Percentiles rank a stretch among this genome's conserved stretches.
phyloP scores from a whole-genome alignment of 37 sponge, comb jelly and placozoan genomes.

The Eunapius fragilis region DNA sequence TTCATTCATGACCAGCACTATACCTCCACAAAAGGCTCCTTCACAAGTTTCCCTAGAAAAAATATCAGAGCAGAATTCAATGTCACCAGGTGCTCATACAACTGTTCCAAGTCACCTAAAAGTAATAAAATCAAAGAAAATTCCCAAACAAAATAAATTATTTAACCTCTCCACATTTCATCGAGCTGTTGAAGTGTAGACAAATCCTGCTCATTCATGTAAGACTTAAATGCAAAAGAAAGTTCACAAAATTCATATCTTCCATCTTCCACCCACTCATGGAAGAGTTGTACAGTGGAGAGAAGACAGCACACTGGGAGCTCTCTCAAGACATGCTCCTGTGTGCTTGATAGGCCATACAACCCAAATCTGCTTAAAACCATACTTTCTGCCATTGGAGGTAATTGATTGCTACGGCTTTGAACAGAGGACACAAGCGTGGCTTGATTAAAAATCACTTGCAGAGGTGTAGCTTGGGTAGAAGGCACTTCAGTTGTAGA shows the following conservation, averaged over 20 bases:
- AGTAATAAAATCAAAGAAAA: neutral
- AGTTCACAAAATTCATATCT: slow-evolving; percentile 67
- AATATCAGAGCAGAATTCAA: neutral
- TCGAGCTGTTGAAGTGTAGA: slow-evolving; percentile 17
- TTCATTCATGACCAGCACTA: too few relatives aligned
- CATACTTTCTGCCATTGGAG: neutral
- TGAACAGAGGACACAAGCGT: neutral
- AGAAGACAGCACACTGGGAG: slow-evolving; percentile 27
- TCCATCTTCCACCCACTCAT: slow-evolving; percentile 69
- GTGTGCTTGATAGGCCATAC: slow-evolving; percentile 3
- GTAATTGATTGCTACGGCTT: neutral
- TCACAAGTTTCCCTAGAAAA: neutral
- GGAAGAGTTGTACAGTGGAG: slow-evolving; percentile 43
- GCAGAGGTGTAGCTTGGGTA: neutral
- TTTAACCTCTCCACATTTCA: neutral
- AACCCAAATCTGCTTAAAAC: slow-evolving; percentile 45
- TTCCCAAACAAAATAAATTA: neutral
- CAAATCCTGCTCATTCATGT: slow-evolving; percentile 35
- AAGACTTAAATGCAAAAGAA: slow-evolving; percentile 61
- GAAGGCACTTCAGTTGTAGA: too few relatives aligned
- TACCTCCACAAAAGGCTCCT: neutral
- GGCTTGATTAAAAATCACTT: neutral
- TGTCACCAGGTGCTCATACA: neutral
- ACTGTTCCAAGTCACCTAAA: neutral
- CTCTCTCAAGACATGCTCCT: slow-evolving; percentile 19